Conservation (phyloP, 2,888 invertebrate genomes). For the Chesias legatella region DNA sequence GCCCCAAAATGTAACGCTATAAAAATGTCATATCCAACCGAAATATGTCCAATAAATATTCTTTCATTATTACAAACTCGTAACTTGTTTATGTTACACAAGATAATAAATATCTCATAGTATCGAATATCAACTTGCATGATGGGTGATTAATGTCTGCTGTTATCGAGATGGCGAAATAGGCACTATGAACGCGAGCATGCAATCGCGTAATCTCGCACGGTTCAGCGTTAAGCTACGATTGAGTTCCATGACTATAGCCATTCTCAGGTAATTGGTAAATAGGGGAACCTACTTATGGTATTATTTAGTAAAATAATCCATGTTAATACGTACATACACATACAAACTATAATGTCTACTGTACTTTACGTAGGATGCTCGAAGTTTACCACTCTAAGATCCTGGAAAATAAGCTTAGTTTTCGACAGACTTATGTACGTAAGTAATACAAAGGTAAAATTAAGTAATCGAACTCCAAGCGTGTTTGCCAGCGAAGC, state of each 20-base stretch:
- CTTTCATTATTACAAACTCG: too few species aligned
- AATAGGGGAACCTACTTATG: background rate
- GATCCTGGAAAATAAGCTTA: conserved; percentile 13
- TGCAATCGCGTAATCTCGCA: conserved; percentile 8
- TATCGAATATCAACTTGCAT: too few species aligned
- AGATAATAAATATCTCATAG: too few species aligned
- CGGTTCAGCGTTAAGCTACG: conserved; percentile 4
- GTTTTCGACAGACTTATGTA: conserved; percentile 12
- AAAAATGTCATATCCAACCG: too few species aligned
- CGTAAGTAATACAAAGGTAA: conserved; percentile 18
- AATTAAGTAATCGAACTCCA: conserved; percentile 25
- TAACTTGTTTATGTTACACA: too few species aligned
- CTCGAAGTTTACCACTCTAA: background rate
- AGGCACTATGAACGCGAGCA: conserved; percentile 4
- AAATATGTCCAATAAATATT: too few species aligned
- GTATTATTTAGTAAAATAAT: background rate
- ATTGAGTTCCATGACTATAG: conserved; percentile 5
- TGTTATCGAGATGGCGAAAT: conserved; percentile 10
- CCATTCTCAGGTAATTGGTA: conserved; percentile 4
- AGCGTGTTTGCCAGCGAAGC: conserved; percentile 25
- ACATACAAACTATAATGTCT: conserved; percentile 1
- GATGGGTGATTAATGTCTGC: background rate
- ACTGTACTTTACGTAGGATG: background rate
- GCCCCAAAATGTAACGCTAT: too few species aligned
- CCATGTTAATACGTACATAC: background rate